Evolutionary conservation across 2,797 vertebrate genomes (phyloP).

Genomic region (Spondyliosoma cantharus): DNA sequence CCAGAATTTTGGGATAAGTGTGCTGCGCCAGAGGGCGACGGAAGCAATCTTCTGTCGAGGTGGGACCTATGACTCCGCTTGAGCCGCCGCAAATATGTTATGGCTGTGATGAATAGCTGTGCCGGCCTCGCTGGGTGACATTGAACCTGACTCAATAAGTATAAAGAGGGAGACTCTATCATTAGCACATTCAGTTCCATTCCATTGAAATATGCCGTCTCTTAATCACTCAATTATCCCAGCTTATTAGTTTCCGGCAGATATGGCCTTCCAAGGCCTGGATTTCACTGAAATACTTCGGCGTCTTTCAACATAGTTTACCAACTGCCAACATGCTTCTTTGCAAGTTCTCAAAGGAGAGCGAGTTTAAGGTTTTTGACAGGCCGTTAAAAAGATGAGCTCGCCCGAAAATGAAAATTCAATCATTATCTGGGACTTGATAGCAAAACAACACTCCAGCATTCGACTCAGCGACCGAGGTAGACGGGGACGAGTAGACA

Average conservation of each 20-base stretch:
- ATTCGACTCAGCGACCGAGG: no score
- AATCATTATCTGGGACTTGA: no score
- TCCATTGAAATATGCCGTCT: constrained; percentile 54
- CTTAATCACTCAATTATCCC: constrained; percentile 64
- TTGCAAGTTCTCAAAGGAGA: not conserved
- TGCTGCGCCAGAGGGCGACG: constrained; percentile 47
- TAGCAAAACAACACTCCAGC: no score
- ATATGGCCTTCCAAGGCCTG: constrained; percentile 28
- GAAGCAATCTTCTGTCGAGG: constrained; percentile 46
- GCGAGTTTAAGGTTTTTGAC: not conserved
- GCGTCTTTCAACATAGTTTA: constrained; percentile 32
- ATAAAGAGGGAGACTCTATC: constrained; percentile 43
- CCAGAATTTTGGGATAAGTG: constrained; percentile 51
- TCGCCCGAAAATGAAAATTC: no score
- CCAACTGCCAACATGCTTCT: constrained; percentile 3
- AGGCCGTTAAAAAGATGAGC: no score
- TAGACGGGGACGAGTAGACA: no score
- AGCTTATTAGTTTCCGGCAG: constrained; percentile 53
- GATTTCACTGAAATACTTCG: constrained; percentile 26
- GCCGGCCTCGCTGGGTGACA: constrained; percentile 52
- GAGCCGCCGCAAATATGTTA: constrained; percentile 51
- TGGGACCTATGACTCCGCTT: constrained; percentile 41
- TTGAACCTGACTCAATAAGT: constrained; percentile 53
- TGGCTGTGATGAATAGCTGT: constrained; percentile 57
- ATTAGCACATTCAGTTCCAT: constrained; percentile 51